Base-by-base conservation (phyloP, 1,140 invertebrate genomes). In the Bombus pascuorum region DNA sequence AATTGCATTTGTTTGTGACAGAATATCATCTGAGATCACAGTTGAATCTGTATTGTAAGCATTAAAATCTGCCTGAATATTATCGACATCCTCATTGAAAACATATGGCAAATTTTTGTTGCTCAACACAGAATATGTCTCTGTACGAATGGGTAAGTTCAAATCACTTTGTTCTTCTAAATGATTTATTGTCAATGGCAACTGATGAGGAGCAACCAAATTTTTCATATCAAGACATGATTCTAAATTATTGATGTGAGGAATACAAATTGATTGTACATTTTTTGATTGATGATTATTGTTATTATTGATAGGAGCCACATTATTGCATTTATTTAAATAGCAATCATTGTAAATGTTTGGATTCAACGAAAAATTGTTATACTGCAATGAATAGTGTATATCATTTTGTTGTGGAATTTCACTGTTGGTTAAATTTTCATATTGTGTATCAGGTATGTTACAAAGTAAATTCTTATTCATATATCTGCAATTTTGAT, bases 381-480 rank as follows among this genome's bases (percentile, higher is more conserved):
- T 44, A 44, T 71, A 53, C 22, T 70, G 42, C 2, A 34, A 1
- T 13, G 32, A 15, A 53, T 8, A 13, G 0, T 66, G 22, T n/a
- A 15, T 44, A 37, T 59, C n/a, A 59, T 59, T 44, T 12, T 71
- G 37, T 28, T 84, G 75, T 15, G 39, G 13, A 57, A 22, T 47
- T 32, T n/a, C 57, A 32, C 1, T 66, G 6, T 42, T 68, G 6
- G 18, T 47, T 39, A 66, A 66, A 76, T 83, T 39, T 77, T 68
- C 59, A 59, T 53, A n/a, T 34, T 76, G 37, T 25, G 47, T 22
- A 53, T 71, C n/a, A 25, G 47, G n/a, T 42, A 42, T 15, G 37
- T 76, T 83, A n/a, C 15, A 76, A 22, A 53, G 25, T 15, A 66
- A 66, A 83, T 44, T 47, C 12, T 65, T 75, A 15, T 82, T 82